A percentile compares a stretch with the other conserved stretches of the same genome.
Conservation (phyloP, 2,888 invertebrate species). For the Eupithecia insigniata region DNA sequence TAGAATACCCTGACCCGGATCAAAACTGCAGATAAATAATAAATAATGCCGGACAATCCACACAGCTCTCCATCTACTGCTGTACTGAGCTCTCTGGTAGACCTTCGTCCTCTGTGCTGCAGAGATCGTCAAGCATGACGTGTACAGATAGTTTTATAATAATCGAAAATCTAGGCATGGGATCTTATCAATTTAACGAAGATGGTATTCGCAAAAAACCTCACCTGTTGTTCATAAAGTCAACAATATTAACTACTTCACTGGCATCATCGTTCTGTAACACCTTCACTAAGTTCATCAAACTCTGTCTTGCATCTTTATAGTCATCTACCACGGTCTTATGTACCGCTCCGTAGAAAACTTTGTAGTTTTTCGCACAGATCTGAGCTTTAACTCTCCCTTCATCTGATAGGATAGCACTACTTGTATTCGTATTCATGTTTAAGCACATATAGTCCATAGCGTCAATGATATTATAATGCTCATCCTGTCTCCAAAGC, state of each 20-base stretch:
- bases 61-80: too few relatives aligned
- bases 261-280: constrained; percentile 48
- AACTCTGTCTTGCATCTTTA: constrained; percentile 53
- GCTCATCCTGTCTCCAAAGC: constrained; percentile 57
- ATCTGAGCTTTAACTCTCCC: constrained; percentile 62
- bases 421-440: constrained; percentile 59
- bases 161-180: too few relatives aligned
- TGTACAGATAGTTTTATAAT: too few relatives aligned
- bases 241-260: constrained; percentile 54
- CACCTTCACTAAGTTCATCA: constrained; percentile 56
- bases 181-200: too few relatives aligned
- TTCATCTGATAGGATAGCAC: constrained; percentile 61
- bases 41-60: too few relatives aligned
- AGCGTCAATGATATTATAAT: constrained; percentile 59
- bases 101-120: too few relatives aligned
- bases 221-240: constrained; percentile 65
- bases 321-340: constrained; percentile 55
- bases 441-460: constrained; percentile 60
- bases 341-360: constrained; percentile 59
- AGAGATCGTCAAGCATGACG: too few relatives aligned
- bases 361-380: constrained; percentile 65
- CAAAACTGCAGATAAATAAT: too few relatives aligned
- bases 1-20: too few relatives aligned
- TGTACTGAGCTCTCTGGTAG: too few relatives aligned
- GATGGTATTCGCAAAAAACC: too few relatives aligned